A percentile compares a stretch with the other conserved stretches of the same genome.
Conservation (phyloP, 2,888 invertebrate genomes). For the Microctonus hyperodae region DNA sequence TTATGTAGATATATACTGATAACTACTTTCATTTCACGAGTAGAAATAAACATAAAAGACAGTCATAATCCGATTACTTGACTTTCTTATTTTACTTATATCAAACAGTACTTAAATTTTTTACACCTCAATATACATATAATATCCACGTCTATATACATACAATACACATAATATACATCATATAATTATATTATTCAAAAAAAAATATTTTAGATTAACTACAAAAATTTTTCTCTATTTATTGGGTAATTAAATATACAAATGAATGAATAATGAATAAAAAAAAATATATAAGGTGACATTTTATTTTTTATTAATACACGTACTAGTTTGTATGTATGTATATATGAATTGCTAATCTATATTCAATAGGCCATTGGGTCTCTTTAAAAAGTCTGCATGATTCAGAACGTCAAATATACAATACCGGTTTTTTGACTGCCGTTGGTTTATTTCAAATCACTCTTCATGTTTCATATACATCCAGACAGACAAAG, state of each 20-base stretch:
- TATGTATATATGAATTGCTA: background rate
- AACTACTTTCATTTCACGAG: background rate
- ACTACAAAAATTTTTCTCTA: too few species aligned
- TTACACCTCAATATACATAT: too few species aligned
- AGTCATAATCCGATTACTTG: slow-evolving; percentile 24
- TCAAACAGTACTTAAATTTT: too few species aligned
- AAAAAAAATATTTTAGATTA: too few species aligned
- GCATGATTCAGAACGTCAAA: background rate
- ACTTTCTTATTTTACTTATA: slow-evolving; percentile 18
- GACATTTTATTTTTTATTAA: too few species aligned
- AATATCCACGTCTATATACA: too few species aligned
- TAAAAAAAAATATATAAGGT: too few species aligned
- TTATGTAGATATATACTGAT: background rate
- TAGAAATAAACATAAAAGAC: slow-evolving; percentile 11
- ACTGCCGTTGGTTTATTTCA: background rate
- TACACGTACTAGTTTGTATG: too few species aligned
- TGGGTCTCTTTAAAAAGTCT: background rate
- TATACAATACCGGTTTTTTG: background rate
- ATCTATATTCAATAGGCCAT: background rate
- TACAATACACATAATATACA: background rate
- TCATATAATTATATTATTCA: background rate
- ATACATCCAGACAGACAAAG: background rate
- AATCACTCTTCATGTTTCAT: background rate
- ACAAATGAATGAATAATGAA: too few species aligned
- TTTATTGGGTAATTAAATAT: too few species aligned